Evolutionary conservation across 2,888 invertebrate species (phyloP).

Genomic region (Marronus borbonicus): DNA sequence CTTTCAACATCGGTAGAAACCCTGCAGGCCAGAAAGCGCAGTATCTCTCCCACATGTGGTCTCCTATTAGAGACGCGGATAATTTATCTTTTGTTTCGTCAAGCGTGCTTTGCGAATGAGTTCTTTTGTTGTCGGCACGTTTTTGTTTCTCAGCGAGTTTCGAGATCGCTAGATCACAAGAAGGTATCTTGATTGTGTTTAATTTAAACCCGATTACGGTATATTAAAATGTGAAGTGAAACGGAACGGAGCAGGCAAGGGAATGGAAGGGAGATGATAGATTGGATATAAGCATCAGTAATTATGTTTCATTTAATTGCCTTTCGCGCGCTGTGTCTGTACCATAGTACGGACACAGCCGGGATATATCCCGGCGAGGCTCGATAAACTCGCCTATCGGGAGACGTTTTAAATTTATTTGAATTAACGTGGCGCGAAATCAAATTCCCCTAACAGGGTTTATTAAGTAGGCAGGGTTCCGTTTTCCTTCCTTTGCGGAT

Average conservation of each 20-base stretch:
- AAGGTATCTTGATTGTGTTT: slow-evolving; percentile 40
- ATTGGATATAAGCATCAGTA: slow-evolving; percentile 34
- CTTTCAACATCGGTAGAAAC: slow-evolving; percentile 42
- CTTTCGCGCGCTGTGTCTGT: slow-evolving; percentile 2
- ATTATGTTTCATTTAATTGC: slow-evolving; percentile 40
- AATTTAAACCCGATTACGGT: slow-evolving; percentile 45
- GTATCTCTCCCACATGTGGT: slow-evolving; percentile 59
- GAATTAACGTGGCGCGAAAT: slow-evolving; percentile 25
- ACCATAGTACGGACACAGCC: too few species aligned
- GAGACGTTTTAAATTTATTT: slow-evolving; percentile 20
- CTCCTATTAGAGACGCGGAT: slow-evolving; percentile 60
- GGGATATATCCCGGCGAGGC: neutral
- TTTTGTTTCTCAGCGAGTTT: slow-evolving; percentile 61
- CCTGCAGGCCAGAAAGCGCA: slow-evolving; percentile 41
- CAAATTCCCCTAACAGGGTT: slow-evolving; percentile 23
- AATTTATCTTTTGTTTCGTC: slow-evolving; percentile 66
- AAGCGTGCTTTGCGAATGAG: slow-evolving; percentile 61
- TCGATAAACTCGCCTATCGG: slow-evolving; percentile 11
- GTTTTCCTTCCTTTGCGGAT: slow-evolving; percentile 15
- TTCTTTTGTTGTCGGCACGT: slow-evolving; percentile 62
- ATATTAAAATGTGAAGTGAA: slow-evolving; percentile 41
- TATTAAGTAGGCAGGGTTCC: slow-evolving; percentile 16
- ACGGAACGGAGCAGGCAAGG: slow-evolving; percentile 13
- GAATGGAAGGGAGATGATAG: slow-evolving; percentile 13
- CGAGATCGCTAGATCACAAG: slow-evolving; percentile 56